phyloP scores from a whole-genome alignment of 2,888 invertebrate species.

The Apodemia hepburni region DNA sequence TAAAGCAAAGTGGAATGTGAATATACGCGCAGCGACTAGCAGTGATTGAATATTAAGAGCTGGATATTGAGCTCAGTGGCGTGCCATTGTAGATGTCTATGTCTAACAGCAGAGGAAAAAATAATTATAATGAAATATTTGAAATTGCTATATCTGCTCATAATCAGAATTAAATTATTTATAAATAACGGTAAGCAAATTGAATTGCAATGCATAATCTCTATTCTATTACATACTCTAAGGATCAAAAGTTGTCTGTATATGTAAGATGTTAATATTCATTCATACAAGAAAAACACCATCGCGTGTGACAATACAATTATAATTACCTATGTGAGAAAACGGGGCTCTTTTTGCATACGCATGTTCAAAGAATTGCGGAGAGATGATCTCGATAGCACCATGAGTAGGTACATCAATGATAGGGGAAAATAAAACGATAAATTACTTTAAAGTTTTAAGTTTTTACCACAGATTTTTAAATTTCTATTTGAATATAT shows the following conservation, averaged over 20 bases:
- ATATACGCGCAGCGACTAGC: too few relatives aligned
- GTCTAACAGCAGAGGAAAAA: too few relatives aligned
- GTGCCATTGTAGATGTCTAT: too few relatives aligned
- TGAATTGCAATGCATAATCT: neutral
- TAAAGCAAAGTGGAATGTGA: too few relatives aligned
- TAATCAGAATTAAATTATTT: too few relatives aligned
- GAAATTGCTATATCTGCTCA: too few relatives aligned
- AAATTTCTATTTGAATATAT: too few relatives aligned
- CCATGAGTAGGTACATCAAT: constrained; percentile 15
- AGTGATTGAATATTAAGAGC: too few relatives aligned
- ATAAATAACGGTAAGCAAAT: neutral
- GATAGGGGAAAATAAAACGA: constrained; percentile 14
- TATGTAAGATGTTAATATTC: constrained; percentile 26
- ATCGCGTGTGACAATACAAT: constrained; percentile 34
- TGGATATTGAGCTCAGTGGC: too few relatives aligned
- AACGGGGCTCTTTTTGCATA: constrained; percentile 32
- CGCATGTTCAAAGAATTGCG: constrained; percentile 29
- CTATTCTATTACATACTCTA: neutral
- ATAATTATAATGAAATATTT: too few relatives aligned
- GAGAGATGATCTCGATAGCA: constrained; percentile 34
- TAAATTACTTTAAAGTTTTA: neutral
- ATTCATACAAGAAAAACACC: constrained; percentile 27
- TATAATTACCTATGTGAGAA: constrained; percentile 30
- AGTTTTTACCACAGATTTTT: constrained; percentile 25
- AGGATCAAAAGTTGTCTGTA: constrained; percentile 6